Base-by-base conservation (phyloP, 2,113 vertebrate species). In the Empidonax traillii region DNA sequence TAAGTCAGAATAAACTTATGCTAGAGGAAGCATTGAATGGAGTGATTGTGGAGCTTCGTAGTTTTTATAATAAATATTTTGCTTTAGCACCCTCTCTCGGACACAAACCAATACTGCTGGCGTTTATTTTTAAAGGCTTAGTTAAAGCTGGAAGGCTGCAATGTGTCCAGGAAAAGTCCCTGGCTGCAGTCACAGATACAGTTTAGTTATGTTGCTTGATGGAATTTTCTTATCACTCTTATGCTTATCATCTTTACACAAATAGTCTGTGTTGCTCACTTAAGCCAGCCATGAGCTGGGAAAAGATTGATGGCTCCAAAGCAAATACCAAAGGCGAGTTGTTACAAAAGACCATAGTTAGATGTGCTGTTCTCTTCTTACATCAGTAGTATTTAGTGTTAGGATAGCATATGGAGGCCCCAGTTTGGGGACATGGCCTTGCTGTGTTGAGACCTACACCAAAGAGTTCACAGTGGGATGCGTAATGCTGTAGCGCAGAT, bases 71-170 rank as follows among this genome's bases (percentile, higher is more conserved):
- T 46, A 90, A 76, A 52, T 30, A 49, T 35, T 93, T 59, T 91
- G 76, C 43, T 96, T 93, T 69, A 93, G 93, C 94, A 75, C 96
- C 96, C 94, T 94, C 97, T 97, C 71, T 74, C 3, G 96, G 97
- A 90, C 31, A 58, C n/a, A 76, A 78, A 93, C 41, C 51, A 46
- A 22, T 30, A 90, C 31, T 96, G 92, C 65, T 12, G 2, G 65
- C 71, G 33, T 65, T 74, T 62, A 33, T 56, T 72, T 21, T 39
- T 24, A 17, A 56, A 61, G 22, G 35, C 10, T 87, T 37, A 61
- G n/a, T 53, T 61, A 22, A 66, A 74, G 30, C 46, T 39, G 51
- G 63, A 88, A 90, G 35, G 73, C 21, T 33, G 51, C 51, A 76
- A 14, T 2, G 2, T 7, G 30, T n/a, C 30, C 22, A 44, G 18